Base-by-base conservation (phyloP, 2,888 invertebrate species). In the Coenonympha arcania region DNA sequence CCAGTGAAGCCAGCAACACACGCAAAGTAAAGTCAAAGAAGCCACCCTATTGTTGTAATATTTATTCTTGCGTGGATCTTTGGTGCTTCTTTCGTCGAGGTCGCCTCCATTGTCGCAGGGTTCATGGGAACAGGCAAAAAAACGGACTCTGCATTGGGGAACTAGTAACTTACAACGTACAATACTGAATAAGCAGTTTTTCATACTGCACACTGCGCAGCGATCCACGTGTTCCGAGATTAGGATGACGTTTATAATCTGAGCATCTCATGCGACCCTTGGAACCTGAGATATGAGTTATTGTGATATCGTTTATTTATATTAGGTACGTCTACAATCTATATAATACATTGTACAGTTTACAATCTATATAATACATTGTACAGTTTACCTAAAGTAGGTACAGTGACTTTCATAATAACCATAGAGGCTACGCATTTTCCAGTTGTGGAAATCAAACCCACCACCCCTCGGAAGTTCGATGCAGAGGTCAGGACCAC, bases 91-190 rank as follows among this genome's bases (percentile, higher is more conserved):
- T 82, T 80, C 77, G 76, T 77, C 69, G 75, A 82, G 86, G 84
- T 84, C 83, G 83, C 59, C 57, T 60, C 79, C 67, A 76, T 86
- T 85, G 85, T 86, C 76, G 48, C 69, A 70, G 77, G 80, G 86
- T 85, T 85, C 85, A 85, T 85, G 85, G 85, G 85, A 85, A 86
- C 78, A 62, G 56, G 76, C 83, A 85, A 86, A 86, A n/a, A 86
- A 86, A 85, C 63, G 73, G 70, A 73, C 77, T 68, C 69, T 67
- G 73, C 77, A 76, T 76, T 75, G 72, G 77, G 79, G 76, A 72
- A 67, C 69, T 65, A 64, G 39, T 9, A 24, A 60, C 58, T 49
- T 50, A 59, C 63, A 73, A 76, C 78, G 75, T 71, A 70, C 73
- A 68, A 76, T 76, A 78, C 70, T 83, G 81, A 85, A 84, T 84